Conservation (phyloP, 2,888 invertebrate species). For the Scelioninae gen. 2 region DNA sequence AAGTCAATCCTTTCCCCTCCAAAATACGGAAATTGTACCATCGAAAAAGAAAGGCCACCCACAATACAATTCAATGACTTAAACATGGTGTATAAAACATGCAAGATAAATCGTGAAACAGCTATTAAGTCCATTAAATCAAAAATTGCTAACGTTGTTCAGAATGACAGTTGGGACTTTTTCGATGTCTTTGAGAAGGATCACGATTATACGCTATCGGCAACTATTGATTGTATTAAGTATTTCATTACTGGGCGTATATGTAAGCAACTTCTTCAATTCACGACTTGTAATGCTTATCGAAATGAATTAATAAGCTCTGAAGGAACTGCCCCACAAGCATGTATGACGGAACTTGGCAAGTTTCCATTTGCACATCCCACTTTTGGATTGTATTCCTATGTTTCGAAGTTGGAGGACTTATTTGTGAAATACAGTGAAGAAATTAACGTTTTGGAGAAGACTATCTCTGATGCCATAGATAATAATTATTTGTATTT, state of each 20-base stretch:
- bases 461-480: background rate
- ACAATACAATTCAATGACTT: background rate
- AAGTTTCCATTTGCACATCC: background rate
- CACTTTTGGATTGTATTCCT: background rate
- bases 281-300: conserved; percentile 4
- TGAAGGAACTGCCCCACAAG: too few relatives aligned
- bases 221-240: background rate
- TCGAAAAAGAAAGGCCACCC: background rate
- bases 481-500: background rate
- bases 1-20: conserved; percentile 9
- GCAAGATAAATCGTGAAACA: background rate
- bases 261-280: conserved; percentile 11
- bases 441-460: background rate
- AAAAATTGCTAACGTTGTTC: background rate
- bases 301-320: too few relatives aligned
- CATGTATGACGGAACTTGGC: too few relatives aligned
- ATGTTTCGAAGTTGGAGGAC: background rate
- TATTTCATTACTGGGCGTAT: conserved; percentile 10
- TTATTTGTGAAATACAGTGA: background rate
- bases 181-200: background rate
- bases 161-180: background rate
- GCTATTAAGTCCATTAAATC: background rate
- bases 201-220: background rate
- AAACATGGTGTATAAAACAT: background rate
- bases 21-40: conserved; percentile 7